phyloP scores from a whole-genome alignment of 2,888 invertebrate genomes.

The Heliconius ismenius region DNA sequence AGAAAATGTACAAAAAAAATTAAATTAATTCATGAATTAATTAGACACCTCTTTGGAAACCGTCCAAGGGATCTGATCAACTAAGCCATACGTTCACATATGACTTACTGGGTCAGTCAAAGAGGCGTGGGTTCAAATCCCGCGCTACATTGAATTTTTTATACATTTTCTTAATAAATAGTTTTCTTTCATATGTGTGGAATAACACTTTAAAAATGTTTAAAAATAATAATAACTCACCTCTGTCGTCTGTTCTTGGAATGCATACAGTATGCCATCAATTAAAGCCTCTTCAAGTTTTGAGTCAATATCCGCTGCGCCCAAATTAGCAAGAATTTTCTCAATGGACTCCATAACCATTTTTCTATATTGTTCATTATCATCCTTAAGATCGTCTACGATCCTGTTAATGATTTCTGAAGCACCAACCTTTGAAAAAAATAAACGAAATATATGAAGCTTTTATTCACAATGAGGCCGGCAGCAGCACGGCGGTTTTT shows the following conservation, averaged over 20 bases:
- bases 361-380: slow-evolving; percentile 99
- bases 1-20: background rate
- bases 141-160: no score
- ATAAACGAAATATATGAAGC: background rate
- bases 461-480: background rate
- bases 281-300: slow-evolving; percentile 99
- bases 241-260: slow-evolving; percentile 99
- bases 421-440: slow-evolving; percentile 88
- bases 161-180: no score
- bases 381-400: slow-evolving; percentile 99
- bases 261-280: slow-evolving; percentile 99
- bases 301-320: slow-evolving; percentile 98
- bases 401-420: slow-evolving; percentile 99
- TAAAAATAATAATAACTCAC: slow-evolving; percentile 62
- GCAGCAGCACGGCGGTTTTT: no score
- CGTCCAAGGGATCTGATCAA: no score
- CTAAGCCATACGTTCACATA: no score
- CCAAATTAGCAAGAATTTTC: slow-evolving; percentile 98
- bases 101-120: no score
- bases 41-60: no score
- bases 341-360: slow-evolving; percentile 99
- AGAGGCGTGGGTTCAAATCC: no score
- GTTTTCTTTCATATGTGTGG: no score
- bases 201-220: no score
- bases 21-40: no score